phyloP scores from a whole-genome alignment of 1,140 invertebrate species.

The Hypsibius dujardini region DNA sequence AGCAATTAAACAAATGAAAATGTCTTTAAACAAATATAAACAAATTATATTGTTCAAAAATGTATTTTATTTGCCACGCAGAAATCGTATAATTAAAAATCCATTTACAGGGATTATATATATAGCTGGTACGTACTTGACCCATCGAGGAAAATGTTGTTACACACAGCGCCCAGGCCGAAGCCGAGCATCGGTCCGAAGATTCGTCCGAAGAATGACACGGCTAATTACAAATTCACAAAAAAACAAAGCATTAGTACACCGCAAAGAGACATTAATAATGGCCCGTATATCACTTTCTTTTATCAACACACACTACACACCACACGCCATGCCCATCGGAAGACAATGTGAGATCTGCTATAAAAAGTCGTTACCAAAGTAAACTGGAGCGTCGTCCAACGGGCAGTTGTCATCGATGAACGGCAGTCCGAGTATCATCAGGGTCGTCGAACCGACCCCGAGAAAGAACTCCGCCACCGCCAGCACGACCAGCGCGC shows the following conservation, averaged over 20 bases:
- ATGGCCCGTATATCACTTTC: no score
- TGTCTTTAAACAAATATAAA: no score
- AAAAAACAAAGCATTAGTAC: neutral
- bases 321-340: no score
- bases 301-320: no score
- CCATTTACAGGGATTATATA: no score
- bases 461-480: conserved; percentile 9
- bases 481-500: neutral
- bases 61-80: no score
- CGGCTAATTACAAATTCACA: neutral
- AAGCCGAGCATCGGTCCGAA: conserved; percentile 16
- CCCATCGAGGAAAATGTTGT: conserved; percentile 10
- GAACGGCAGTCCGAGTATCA: conserved; percentile 6
- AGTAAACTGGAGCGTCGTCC: conserved; percentile 15
- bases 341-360: no score
- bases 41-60: no score
- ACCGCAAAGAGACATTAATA: no score
- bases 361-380: neutral
- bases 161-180: conserved; percentile 12
- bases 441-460: neutral
- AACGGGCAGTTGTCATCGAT: neutral
- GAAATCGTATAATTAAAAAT: no score
- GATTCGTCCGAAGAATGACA: conserved; percentile 13
- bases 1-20: no score
- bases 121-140: conserved; percentile 7